These are phyloP conservation scores for Druceiella hillmani DNA, from an alignment of 2,888 invertebrate species.

Conservation along the genomic window DNA sequence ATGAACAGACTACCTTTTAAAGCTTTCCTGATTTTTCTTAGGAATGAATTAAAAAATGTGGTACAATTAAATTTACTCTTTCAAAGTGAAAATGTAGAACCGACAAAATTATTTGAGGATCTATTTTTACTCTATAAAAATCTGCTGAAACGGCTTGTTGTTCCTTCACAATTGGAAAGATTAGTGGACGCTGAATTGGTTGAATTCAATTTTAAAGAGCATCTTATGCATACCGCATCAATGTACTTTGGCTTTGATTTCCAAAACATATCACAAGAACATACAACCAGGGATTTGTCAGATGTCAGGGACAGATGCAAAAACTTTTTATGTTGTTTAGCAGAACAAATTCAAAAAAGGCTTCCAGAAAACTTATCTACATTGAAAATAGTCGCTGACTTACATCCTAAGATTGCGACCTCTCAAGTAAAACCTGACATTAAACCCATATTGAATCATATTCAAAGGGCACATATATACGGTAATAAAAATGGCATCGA, in stretches of 20 bases:
- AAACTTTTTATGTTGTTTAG: slow-evolving; percentile 17
- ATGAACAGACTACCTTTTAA: slow-evolving; percentile 19
- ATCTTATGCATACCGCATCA: slow-evolving; percentile 25
- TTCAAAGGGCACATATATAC: too few species aligned
- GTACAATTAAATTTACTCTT: slow-evolving; percentile 23
- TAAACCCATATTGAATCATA: too few species aligned
- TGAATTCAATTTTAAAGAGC: slow-evolving; percentile 24
- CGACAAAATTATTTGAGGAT: too few species aligned
- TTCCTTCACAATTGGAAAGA: slow-evolving; percentile 25
- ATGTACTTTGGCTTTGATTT: slow-evolving; percentile 27
- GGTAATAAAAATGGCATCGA: too few species aligned
- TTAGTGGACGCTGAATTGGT: slow-evolving; percentile 20
- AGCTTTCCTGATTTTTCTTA: slow-evolving; percentile 24
- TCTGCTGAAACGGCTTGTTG: slow-evolving; percentile 23
- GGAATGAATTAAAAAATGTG: slow-evolving; percentile 22
- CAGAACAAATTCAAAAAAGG: slow-evolving; percentile 21
- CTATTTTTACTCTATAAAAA: slow-evolving; percentile 23
- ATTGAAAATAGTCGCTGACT: slow-evolving; percentile 20
- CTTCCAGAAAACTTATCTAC: slow-evolving; percentile 23
- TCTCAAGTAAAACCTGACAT: too few species aligned
- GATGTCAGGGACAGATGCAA: slow-evolving; percentile 21
- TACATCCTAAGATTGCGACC: slow-evolving; percentile 13
- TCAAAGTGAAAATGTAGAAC: slow-evolving; percentile 25
- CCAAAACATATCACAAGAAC: slow-evolving; percentile 12
- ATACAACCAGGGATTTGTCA: slow-evolving; percentile 11